phyloP scores from a whole-genome alignment of 2,113 vertebrate species.

The Cebidichthys violaceus region DNA sequence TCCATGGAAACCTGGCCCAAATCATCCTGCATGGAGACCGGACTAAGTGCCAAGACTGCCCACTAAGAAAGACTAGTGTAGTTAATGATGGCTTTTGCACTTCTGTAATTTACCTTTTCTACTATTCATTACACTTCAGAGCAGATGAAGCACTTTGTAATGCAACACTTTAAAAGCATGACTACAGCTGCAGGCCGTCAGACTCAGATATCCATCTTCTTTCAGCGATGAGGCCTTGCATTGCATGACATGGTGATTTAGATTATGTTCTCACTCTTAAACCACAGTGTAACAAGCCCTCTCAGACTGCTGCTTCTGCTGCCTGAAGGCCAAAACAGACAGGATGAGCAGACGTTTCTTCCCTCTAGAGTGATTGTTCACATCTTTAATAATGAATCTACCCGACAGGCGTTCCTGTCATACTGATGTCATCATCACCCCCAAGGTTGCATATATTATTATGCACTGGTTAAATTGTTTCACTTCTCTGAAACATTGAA shows the following conservation, averaged over 20 bases:
- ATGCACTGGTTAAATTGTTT: no score
- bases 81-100: not conserved
- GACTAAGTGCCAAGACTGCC: not conserved
- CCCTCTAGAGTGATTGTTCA: no score
- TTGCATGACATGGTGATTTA: not conserved
- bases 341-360: no score
- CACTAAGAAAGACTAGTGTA: not conserved
- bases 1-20: not conserved
- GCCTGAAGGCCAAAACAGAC: no score
- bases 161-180: conserved; percentile 4
- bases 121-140: not conserved
- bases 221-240: not conserved
- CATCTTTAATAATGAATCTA: no score
- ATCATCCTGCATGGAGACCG: no score
- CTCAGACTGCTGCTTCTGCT: no score
- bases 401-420: no score
- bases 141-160: conserved; percentile 8
- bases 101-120: conserved; percentile 3
- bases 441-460: no score
- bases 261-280: not conserved
- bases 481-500: no score
- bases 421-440: no score
- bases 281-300: no score
- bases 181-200: not conserved
- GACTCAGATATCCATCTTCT: not conserved